phyloP scores from a whole-genome alignment of 2,797 vertebrate genomes.

The Echeneis naucrates region DNA sequence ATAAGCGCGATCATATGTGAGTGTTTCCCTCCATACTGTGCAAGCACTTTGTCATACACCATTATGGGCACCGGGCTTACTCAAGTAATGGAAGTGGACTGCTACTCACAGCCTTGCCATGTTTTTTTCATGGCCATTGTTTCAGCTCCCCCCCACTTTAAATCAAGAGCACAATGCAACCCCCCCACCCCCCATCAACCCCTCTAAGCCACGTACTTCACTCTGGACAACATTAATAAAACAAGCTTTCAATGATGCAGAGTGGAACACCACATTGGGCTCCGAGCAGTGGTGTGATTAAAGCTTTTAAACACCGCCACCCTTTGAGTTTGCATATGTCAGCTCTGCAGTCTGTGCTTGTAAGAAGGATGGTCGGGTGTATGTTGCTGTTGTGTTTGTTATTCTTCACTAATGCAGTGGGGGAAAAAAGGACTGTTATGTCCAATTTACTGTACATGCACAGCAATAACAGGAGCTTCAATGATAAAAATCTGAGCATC shows the following conservation, averaged over 20 bases:
- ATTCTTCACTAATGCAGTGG: conserved; percentile 39
- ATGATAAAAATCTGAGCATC: conserved; percentile 46
- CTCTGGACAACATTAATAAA: conserved; percentile 87
- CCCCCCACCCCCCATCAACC: not conserved
- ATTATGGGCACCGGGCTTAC: conserved; percentile 47
- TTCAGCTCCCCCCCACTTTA: conserved; percentile 82
- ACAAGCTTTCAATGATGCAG: conserved; percentile 81
- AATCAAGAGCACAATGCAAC: conserved; percentile 81
- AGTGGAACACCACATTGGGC: conserved; percentile 70
- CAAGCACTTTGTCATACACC: conserved; percentile 39
- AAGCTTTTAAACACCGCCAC: conserved; percentile 83
- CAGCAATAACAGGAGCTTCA: conserved; percentile 26
- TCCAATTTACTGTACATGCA: conserved; percentile 40
- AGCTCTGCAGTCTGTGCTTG: conserved; percentile 62
- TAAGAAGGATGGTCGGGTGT: conserved; percentile 27
- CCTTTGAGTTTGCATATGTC: conserved; percentile 80
- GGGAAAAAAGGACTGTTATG: conserved; percentile 39
- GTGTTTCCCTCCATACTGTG: conserved; percentile 23
- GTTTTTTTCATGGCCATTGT: conserved; percentile 86
- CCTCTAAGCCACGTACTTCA: conserved; percentile 57
- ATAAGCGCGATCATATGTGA: not conserved
- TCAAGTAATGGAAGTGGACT: conserved; percentile 72
- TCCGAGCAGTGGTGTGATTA: conserved; percentile 78
- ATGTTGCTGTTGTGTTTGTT: conserved; percentile 23
- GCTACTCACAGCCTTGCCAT: conserved; percentile 63